These are phyloP conservation scores for Anthopleura xanthogrammica DNA, from an alignment of 92 coral and sea anemone species.

Conservation along the genomic window DNA sequence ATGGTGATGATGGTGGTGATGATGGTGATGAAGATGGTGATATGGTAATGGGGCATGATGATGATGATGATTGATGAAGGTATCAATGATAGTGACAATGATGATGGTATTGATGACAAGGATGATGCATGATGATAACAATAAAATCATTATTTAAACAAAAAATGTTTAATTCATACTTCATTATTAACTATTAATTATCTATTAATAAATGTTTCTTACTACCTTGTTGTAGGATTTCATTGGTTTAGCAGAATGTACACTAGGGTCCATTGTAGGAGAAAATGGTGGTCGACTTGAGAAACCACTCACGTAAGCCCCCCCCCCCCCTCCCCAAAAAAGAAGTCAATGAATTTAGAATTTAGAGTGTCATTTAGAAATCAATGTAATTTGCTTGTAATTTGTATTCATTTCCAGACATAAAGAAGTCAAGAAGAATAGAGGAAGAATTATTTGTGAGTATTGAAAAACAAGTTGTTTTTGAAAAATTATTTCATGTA, in stretches of 20 bases:
- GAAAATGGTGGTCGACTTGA: conserved; percentile 85
- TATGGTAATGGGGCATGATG: too few species aligned
- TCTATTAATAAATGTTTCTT: background rate
- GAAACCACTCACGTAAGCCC: conserved; percentile 72
- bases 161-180: too few species aligned
- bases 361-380: background rate
- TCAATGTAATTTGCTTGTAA: background rate
- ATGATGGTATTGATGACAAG: too few species aligned
- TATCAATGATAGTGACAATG: too few species aligned
- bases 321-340: too few species aligned
- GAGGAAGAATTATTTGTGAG: conserved; percentile 81
- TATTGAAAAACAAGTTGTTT: background rate
- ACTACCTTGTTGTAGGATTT: conserved; percentile 59
- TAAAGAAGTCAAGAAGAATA: conserved; percentile 50
- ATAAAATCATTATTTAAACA: too few species aligned
- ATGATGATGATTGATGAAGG: too few species aligned
- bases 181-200: too few species aligned
- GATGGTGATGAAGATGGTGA: too few species aligned
- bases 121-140: too few species aligned
- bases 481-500: background rate
- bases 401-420: conserved; percentile 43
- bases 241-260: conserved; percentile 81
- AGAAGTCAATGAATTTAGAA: background rate
- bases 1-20: too few species aligned
- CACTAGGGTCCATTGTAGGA: conserved; percentile 84